Evolutionary conservation across 2,888 invertebrate genomes (phyloP), one percentile per base, ranked within the genome.

Genomic region (Formica aserva): DNA sequence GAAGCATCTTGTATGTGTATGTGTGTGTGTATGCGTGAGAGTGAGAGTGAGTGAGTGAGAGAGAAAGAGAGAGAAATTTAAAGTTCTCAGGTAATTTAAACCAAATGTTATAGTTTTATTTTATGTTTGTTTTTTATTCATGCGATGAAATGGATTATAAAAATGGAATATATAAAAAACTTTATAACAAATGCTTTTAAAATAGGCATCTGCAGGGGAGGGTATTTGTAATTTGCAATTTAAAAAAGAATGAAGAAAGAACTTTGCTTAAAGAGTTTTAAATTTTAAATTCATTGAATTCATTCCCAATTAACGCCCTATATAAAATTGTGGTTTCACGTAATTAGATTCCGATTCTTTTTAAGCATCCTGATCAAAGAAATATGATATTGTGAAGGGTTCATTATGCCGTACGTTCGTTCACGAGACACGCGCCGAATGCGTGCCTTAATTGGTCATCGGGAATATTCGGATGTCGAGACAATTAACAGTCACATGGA

Each of bases 371-470:
- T 6, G 18, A 69, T 32, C 55, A 55, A 55, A 55, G 22, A 22
- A 22, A 71, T 22, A 45, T 35, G 22, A n/a, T 22, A 29, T 55
- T 15, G 71, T 32, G 0, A 55, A 71, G 52, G 15, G 11, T 45
- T 29, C 22, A 32, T 65, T 15, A 22, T 18, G n/a, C 15, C 22
- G n/a, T 18, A 32, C 48, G 11, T 48, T 18, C 18, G 29, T 48
- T 67, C 22, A 29, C 66, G 18, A 45, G n/a, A 66, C 35, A 66
- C 48, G 32, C 35, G 67, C 62, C 80, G 71, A 71, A 80, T 72
- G 48, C 29, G 18, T 63, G 75, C 60, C 29, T 74, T 69, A 60
- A 67, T 67, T 67, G 48, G 29, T 67, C 67, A 48, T 48, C 48
- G 11, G 9, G 26, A 57, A 57, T 72, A 26, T 57, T 38, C 57